Conservation (phyloP, 2,113 vertebrate genomes). For the Larimichthys polyactis region DNA sequence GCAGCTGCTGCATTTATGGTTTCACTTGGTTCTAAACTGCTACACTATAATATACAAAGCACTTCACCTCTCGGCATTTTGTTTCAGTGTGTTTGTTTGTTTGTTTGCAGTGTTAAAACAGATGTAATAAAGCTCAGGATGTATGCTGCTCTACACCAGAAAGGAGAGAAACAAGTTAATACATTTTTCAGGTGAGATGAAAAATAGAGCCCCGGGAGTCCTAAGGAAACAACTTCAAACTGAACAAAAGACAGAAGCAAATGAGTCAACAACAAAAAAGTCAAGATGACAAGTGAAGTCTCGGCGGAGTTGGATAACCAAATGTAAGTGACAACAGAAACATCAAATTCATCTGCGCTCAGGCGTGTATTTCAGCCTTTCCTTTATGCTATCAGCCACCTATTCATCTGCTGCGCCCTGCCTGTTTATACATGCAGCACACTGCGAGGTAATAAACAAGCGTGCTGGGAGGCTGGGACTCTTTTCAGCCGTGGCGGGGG, state of each 20-base stretch:
- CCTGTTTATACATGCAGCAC: constrained; percentile 37
- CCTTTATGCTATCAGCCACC: background rate
- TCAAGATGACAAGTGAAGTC: constrained; percentile 20
- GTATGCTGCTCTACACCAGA: constrained; percentile 1
- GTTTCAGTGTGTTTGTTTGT: constrained; percentile 3
- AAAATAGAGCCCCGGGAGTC: constrained; percentile 17
- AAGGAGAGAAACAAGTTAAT: constrained; percentile 15
- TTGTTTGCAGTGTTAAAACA: constrained; percentile 19
- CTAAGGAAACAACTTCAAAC: constrained; percentile 36
- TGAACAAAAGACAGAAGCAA: constrained; percentile 26
- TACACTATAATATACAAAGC: background rate
- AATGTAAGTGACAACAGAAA: constrained; percentile 24
- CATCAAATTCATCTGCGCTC: constrained; percentile 11
- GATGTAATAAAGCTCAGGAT: constrained; percentile 5
- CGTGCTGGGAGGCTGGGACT: constrained; percentile 15
- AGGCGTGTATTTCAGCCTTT: constrained; percentile 6
- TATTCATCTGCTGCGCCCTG: constrained; percentile 9
- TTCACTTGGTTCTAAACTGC: constrained; percentile 36
- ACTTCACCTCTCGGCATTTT: constrained; percentile 6
- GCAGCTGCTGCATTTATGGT: constrained; percentile 37
- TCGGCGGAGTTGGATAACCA: constrained; percentile 22
- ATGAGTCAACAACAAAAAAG: constrained; percentile 38
- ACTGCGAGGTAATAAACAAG: constrained; percentile 13
- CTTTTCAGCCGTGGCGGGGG: background rate
- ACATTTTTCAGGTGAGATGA: constrained; percentile 37